Percentiles rank a stretch among this genome's conserved stretches.
Conservation (phyloP, 2,797 vertebrate species). For the Sebastes hubbsi region DNA sequence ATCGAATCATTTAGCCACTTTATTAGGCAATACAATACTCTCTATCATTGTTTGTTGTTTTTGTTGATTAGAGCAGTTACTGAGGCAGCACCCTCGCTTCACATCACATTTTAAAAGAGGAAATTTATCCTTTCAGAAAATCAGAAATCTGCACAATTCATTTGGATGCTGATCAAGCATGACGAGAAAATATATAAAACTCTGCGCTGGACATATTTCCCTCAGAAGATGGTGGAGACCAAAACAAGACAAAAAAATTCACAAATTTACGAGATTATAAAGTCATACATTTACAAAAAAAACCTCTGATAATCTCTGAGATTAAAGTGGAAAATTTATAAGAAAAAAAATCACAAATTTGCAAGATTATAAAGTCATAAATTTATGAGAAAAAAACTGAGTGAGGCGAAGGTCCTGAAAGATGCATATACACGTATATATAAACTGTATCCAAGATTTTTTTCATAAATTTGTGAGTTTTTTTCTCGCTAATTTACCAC, state of each 20-base stretch:
- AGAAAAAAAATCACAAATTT: no score
- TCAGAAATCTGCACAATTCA: not conserved
- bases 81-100: not conserved
- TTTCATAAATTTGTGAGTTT: no score
- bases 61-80: constrained; percentile 2
- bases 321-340: no score
- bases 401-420: no score
- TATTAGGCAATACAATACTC: not conserved
- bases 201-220: not conserved
- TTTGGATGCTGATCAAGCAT: not conserved
- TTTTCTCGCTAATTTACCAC: no score
- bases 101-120: not conserved
- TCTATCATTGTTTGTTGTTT: not conserved
- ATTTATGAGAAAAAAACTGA: no score
- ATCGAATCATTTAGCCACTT: not conserved
- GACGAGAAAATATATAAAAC: not conserved
- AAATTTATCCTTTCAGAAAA: not conserved
- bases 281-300: no score
- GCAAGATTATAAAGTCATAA: accelerated
- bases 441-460: no score
- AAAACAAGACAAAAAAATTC: not conserved
- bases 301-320: no score
- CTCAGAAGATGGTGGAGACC: not conserved
- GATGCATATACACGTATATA: no score
- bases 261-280: no score